Base-by-base conservation (phyloP, 1,140 invertebrate genomes). In the Conus betulinus region DNA sequence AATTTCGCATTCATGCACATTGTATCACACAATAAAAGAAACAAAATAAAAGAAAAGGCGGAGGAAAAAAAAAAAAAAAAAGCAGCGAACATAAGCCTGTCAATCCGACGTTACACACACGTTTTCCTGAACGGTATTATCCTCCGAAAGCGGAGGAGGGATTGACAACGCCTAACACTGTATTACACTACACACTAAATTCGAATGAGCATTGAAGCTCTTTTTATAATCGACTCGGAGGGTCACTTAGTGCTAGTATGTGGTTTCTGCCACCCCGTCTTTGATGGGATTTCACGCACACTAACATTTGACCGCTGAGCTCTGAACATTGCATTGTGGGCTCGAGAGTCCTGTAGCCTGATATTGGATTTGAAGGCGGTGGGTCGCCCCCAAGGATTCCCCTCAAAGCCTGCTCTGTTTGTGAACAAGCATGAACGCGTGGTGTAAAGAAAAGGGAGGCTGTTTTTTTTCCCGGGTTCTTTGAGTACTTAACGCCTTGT, bases 401-500 rank as follows among this genome's bases (percentile, higher is more conserved):
- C 20, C 67, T 71, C 67, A 71, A 71, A 20, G 67, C 67, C 67
- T 23, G 67, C 67, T 71, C 67, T 71, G 67, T 71, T 71, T 71
- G 67, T 71, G 67, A 71, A 71, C 67, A 71, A 71, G 67, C 67
- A 20, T 71, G 67, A 71, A n/a, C 67, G 67, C 20, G 67, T 71
- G 67, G 23, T 17, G 67, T 5, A 23, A 71, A 23, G 20, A 71
- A 71, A 71, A 23, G 67, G 67, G 20, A 20, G 15, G 17, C 20
- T n/a, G n/a, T 71, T 11, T 3, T 71, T 71, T 71, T 20, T 4
- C 67, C 23, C 3, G n/a, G 67, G 67, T 13, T 71, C 67, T 71
- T 71, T 6, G 67, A 71, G 67, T 23, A 71, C 67, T 71, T 13
- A 71, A 23, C 67, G 15, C 23, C 67, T 71, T 6, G 67, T 6